Evolutionary conservation across 2,797 vertebrate genomes (phyloP).

Genomic region (Alcedo atthis): DNA sequence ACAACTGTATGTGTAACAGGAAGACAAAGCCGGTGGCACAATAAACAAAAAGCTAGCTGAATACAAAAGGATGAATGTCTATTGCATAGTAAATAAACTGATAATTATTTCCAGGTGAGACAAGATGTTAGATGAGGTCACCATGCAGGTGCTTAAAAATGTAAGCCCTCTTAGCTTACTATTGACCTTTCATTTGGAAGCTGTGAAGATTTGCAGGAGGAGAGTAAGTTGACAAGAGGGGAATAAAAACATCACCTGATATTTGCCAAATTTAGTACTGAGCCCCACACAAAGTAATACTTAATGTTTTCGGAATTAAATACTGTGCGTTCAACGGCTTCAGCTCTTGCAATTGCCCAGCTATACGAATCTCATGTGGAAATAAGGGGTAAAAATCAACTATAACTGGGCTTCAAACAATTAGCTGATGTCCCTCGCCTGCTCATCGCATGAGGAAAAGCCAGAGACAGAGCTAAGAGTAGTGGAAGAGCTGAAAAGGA

Average conservation of each 20-base stretch:
- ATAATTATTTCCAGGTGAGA: slow-evolving; percentile 78
- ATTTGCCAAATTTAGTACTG: slow-evolving; percentile 80
- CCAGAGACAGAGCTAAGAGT: neutral
- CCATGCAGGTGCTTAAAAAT: slow-evolving; percentile 75
- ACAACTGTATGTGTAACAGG: slow-evolving; percentile 78
- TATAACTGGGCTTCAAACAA: neutral
- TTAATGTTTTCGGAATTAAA: slow-evolving; percentile 46
- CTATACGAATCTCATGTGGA: neutral
- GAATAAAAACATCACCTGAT: slow-evolving; percentile 70
- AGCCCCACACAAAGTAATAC: slow-evolving; percentile 29
- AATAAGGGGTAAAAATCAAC: neutral
- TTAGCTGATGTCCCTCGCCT: slow-evolving; percentile 26
- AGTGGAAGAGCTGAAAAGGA: slow-evolving; percentile 20
- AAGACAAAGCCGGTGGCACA: slow-evolving; percentile 84
- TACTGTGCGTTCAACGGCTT: slow-evolving; percentile 46
- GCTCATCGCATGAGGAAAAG: slow-evolving; percentile 28
- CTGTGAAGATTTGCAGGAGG: slow-evolving; percentile 69
- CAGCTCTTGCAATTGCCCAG: slow-evolving; percentile 42
- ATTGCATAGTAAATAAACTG: slow-evolving; percentile 94
- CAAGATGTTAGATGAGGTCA: slow-evolving; percentile 75
- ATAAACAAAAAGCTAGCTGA: slow-evolving; percentile 76
- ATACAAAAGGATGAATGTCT: slow-evolving; percentile 80
- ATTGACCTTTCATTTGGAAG: slow-evolving; percentile 78
- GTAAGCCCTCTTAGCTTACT: slow-evolving; percentile 76
- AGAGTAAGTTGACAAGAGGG: slow-evolving; percentile 72